phyloP scores from a whole-genome alignment of 2,113 vertebrate species.

The Phodopus roborovskii region DNA sequence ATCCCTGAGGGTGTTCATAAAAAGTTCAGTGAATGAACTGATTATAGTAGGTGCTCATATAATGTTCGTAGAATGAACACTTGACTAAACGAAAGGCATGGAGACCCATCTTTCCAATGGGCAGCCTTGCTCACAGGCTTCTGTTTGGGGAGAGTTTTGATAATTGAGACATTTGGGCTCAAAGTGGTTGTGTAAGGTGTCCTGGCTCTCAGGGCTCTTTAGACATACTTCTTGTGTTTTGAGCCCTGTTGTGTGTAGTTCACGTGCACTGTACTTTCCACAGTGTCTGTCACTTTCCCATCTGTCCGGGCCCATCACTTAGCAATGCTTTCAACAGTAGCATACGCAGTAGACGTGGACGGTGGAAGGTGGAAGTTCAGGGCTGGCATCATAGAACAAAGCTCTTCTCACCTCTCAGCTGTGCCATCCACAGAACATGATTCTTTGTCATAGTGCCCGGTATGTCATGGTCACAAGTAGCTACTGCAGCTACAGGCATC shows the following conservation, averaged over 20 bases:
- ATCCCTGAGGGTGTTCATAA: background rate
- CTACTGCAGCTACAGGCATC: slow-evolving; percentile 14
- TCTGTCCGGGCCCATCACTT: background rate
- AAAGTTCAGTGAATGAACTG: background rate
- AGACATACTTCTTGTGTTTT: background rate
- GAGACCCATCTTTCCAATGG: background rate
- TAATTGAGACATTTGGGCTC: background rate
- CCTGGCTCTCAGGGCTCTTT: background rate
- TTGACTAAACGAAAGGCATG: background rate
- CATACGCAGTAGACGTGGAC: background rate
- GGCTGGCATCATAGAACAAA: background rate
- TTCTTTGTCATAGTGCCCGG: background rate
- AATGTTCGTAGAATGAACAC: background rate
- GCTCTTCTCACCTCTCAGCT: background rate
- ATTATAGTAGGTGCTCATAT: background rate
- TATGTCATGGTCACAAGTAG: background rate
- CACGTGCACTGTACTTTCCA: background rate
- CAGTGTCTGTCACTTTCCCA: slow-evolving; percentile 19
- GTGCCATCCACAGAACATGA: background rate
- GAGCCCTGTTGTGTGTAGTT: background rate
- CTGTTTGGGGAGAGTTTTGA: background rate
- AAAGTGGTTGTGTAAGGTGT: background rate
- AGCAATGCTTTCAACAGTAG: background rate
- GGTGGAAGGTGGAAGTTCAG: background rate
- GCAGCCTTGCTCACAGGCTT: background rate